These are phyloP conservation scores for Phymorhynchus buccinoides DNA, from an alignment of 1,140 invertebrate species.

Conservation along the genomic window DNA sequence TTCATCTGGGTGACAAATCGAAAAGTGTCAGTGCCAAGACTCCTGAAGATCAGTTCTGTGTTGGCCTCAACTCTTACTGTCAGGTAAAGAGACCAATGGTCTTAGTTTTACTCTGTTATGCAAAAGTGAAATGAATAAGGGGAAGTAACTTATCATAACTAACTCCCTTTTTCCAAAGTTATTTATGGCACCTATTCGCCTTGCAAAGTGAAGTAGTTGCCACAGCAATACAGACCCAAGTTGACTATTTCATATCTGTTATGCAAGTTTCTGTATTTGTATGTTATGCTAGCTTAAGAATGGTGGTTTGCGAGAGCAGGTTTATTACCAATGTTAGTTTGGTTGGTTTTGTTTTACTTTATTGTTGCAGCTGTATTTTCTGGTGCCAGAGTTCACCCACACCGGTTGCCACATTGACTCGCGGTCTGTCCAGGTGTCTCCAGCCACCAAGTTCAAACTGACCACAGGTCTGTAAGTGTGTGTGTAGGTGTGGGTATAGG, in stretches of 20 bases:
- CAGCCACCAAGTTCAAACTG: constrained; percentile 66
- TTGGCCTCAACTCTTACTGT: constrained; percentile 62
- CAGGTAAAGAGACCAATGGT: constrained; percentile 49
- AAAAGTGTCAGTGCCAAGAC: not conserved
- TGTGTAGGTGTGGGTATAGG: not conserved
- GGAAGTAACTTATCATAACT: too few relatives aligned
- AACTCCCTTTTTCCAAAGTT: too few relatives aligned
- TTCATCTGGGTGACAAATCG: constrained; percentile 52
- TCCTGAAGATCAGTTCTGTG: constrained; percentile 62
- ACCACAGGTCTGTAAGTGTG: constrained; percentile 52
- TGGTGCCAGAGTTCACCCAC: constrained; percentile 66
- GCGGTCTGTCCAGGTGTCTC: constrained; percentile 66
- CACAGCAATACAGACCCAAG: too few relatives aligned
- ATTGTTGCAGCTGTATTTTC: constrained; percentile 66
- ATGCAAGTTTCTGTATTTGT: too few relatives aligned
- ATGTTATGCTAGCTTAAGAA: too few relatives aligned
- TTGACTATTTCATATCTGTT: too few relatives aligned
- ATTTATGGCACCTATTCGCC: too few relatives aligned
- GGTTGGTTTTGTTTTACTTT: too few relatives aligned
- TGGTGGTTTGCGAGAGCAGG: not conserved
- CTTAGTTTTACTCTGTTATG: too few relatives aligned
- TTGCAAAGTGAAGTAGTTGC: too few relatives aligned
- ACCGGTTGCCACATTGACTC: constrained; percentile 67
- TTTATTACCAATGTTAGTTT: not conserved
- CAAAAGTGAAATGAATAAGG: too few relatives aligned